Percentiles rank a stretch among this genome's conserved stretches.
Conservation (phyloP, 2,797 vertebrate genomes). For the Bradypus variegatus region DNA sequence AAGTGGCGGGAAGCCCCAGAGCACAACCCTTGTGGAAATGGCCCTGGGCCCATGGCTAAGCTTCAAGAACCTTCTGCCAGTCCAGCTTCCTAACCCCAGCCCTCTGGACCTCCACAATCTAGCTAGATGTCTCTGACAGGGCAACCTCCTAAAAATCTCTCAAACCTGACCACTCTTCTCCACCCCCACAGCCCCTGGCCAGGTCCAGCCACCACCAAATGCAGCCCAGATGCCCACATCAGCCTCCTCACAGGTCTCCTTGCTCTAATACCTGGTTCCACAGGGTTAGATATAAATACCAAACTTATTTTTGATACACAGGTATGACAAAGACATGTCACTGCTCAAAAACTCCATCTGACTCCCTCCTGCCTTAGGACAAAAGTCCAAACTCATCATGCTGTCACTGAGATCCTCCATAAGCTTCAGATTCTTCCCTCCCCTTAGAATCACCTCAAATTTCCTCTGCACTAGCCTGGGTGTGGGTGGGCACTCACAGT, state of each 20-base stretch:
- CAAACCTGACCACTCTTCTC: background rate
- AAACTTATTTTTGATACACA: background rate
- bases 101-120: background rate
- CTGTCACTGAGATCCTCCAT: background rate
- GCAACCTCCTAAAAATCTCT: background rate
- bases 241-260: background rate
- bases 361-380: background rate
- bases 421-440: background rate
- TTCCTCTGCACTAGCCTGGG: background rate
- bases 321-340: background rate
- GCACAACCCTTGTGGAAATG: background rate
- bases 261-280: background rate
- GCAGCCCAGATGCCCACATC: background rate
- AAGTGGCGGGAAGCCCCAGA: background rate
- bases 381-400: background rate
- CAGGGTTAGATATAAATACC: background rate
- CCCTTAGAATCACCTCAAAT: background rate
- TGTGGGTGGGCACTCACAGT: too few species aligned
- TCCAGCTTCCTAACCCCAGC: background rate
- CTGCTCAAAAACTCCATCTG: background rate
- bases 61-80: background rate
- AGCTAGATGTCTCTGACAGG: background rate
- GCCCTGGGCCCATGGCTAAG: background rate
- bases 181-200: background rate
- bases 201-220: background rate